These are phyloP conservation scores for Plumapathes pennacea DNA, from an alignment of 92 coral and sea anemone species.

Conservation along the genomic window DNA sequence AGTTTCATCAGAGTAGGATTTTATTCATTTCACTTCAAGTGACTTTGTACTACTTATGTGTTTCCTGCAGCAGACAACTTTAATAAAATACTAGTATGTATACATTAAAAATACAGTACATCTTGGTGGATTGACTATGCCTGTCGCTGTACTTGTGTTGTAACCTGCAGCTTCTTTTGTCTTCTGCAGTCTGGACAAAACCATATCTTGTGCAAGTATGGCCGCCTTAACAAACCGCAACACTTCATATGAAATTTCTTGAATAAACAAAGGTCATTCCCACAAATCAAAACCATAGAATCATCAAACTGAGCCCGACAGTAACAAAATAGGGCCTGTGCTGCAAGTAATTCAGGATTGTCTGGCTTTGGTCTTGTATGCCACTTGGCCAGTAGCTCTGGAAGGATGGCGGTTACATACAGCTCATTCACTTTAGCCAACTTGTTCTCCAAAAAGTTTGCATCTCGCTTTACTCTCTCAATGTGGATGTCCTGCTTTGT, in stretches of 20 bases:
- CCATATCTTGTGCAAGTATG: constrained; percentile 21
- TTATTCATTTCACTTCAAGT: too few relatives aligned
- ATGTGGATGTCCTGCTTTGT: constrained; percentile 39
- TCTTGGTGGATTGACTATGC: too few relatives aligned
- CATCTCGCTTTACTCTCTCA: constrained; percentile 48
- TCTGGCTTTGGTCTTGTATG: constrained; percentile 36
- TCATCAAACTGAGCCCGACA: constrained; percentile 27
- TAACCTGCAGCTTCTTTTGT: background rate
- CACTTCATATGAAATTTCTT: constrained; percentile 51
- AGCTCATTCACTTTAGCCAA: constrained; percentile 49
- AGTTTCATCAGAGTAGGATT: constrained; percentile 35
- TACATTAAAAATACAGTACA: too few relatives aligned
- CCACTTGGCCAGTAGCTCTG: constrained; percentile 73
- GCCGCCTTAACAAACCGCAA: constrained; percentile 41
- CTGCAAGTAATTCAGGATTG: constrained; percentile 1
- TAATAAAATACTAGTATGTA: too few relatives aligned
- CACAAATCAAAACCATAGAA: constrained; percentile 29
- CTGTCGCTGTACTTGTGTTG: too few relatives aligned
- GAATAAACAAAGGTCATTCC: constrained; percentile 22
- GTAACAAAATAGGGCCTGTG: constrained; percentile 29
- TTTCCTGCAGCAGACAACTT: too few relatives aligned
- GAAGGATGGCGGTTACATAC: constrained; percentile 49
- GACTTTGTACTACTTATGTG: too few relatives aligned
- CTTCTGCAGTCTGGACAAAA: constrained; percentile 39
- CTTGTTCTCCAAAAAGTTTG: constrained; percentile 34